Evolutionary conservation across 2,113 vertebrate genomes (phyloP), one percentile per base, ranked within the genome.

Genomic region (Cephalopholis sonnerati): DNA sequence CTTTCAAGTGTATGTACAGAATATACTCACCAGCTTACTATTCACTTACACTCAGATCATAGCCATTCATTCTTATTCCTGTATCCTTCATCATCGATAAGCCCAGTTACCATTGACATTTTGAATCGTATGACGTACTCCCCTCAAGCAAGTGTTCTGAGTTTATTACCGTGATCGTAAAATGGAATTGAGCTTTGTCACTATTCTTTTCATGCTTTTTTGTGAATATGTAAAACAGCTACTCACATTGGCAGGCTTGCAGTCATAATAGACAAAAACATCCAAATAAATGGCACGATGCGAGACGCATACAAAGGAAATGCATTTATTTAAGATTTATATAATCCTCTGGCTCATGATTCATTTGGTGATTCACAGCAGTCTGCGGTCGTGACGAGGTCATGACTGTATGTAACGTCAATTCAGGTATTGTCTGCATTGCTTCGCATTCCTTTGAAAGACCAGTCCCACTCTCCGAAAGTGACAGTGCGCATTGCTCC

Each of bases 291-390:
- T 71, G 27, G 13, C 57, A 22, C 25, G 32, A 77, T 66, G 54
- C 24, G 0, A 61, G 3, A 84, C 57, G n/a, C 46, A 74, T n/a
- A 53, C n/a, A 67, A 29, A 74, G 29, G 13, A 59, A 58, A 36
- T 67, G 59, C 74, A 46, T 73, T 68, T 25, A 86, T 76, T 78
- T 77, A 46, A 41, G 51, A 48, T n/a, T 74, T 32, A 29, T 58
- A n/a, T 65, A 69, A 83, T 83, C 73, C 46, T 65, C 41, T 59
- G 32, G 44, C 62, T 81, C n/a, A 36, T 57, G 68, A 80, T 74
- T 88, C n/a, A 48, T 53, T 53, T 51, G 41, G 20, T 87, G 69
- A 86, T 81, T 81, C 73, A 84, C 39, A 58, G 39, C 54, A 65
- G 41, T 27, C 11, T 74, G 63, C 1, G 15, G 76, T 59, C 44